Evolutionary conservation across 2,797 vertebrate species (phyloP).

Genomic region (Chiroxiphia lanceolata): DNA sequence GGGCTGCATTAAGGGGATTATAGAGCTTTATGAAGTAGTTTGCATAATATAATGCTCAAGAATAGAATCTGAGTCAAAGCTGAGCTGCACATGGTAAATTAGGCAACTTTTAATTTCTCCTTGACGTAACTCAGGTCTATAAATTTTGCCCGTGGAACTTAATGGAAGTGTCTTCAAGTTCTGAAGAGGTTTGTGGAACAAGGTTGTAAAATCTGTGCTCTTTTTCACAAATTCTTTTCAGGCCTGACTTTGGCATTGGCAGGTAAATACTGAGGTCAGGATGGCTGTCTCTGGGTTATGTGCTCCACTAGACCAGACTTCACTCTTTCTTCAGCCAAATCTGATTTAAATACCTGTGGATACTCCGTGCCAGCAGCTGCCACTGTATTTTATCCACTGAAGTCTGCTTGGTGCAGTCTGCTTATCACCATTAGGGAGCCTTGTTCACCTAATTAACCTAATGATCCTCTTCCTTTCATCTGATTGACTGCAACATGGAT

Average conservation of each 20-base stretch:
- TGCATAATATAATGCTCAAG: slow-evolving; percentile 30
- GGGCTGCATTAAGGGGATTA: slow-evolving; percentile 40
- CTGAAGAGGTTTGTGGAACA: neutral
- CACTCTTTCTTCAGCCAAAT: neutral
- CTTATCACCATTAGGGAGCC: neutral
- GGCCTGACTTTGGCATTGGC: neutral
- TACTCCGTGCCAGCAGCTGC: neutral
- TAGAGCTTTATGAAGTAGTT: slow-evolving; percentile 47
- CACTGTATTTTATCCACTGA: neutral
- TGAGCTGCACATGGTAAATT: slow-evolving; percentile 8
- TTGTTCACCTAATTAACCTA: slow-evolving; percentile 25
- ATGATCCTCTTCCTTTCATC: neutral
- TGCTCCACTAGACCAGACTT: neutral
- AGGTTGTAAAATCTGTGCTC: neutral
- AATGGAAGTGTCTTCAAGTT: neutral
- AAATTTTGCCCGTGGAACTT: neutral
- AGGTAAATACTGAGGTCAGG: neutral
- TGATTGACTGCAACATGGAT: neutral
- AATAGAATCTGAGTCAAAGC: slow-evolving; percentile 62
- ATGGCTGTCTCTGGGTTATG: neutral
- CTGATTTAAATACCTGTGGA: neutral
- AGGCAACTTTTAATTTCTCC: slow-evolving; percentile 42
- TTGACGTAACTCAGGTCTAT: neutral
- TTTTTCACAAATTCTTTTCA: neutral
- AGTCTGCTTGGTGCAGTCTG: neutral